Evolutionary conservation across 1,140 invertebrate genomes (phyloP), one percentile per base, ranked within the genome.

Genomic region (Neuroterus valhalla): DNA sequence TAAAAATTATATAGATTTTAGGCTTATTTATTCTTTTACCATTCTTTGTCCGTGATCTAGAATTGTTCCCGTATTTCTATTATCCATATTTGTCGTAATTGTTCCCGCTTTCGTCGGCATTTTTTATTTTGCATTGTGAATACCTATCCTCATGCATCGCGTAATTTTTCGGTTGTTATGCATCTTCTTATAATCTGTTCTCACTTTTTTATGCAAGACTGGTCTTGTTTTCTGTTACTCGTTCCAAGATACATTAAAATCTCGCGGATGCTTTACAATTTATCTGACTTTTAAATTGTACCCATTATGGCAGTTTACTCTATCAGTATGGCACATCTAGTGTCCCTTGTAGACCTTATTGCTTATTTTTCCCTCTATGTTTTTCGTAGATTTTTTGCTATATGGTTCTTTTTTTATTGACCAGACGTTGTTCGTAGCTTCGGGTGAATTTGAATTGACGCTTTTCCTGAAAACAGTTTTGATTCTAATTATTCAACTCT

Each of bases 341-440:
- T 62, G 23, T 5, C 55, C 26, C 2, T 26, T 62, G 15, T 38
- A 26, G 23, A 15, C n/a, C 5, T 62, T 62, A 15, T 31, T 71
- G n/a, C 38, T 69, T 68, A 62, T 74, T 66, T 31, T 68, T 69
- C 66, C 52, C 43, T 70, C n/a, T 62, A 19, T 68, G 66, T 72
- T 71, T 76, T 62, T 74, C 69, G 55, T 74, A 78, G 66, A 73
- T 70, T 48, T 45, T 44, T 73, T 52, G 77, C 77, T 80, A 78
- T 75, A 45, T 76, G 78, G 70, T 74, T 80, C 66, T 72, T 70
- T 78, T 77, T 75, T 80, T 68, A 80, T 83, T 81, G 79, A 79
- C 72, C 74, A 82, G 81, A 85, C 83, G 85, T 87, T 87, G 85
- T 85, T 87, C 84, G 79, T 80, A 80, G 80, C 79, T 83, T 80